Evolutionary conservation across 2,888 invertebrate species (phyloP).

Genomic region (Drosophila fulvimacula): DNA sequence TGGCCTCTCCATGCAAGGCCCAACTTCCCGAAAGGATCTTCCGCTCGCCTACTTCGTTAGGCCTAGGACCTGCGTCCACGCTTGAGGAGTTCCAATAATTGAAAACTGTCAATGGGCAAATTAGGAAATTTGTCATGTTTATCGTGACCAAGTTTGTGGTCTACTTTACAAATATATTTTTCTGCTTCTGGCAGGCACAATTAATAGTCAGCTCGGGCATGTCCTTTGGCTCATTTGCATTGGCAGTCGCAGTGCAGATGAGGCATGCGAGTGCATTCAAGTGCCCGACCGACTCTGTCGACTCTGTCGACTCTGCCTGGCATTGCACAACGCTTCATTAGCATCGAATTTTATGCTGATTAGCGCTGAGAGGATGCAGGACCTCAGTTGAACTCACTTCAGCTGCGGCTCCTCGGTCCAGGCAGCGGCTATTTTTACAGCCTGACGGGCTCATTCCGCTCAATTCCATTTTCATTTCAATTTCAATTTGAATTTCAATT

Average conservation of each 20-base stretch:
- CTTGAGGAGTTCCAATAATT: slow-evolving; percentile 70
- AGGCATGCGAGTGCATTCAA: slow-evolving; percentile 57
- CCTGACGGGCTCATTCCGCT: slow-evolving; percentile 62
- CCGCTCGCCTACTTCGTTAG: slow-evolving; percentile 31
- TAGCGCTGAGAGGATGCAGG: slow-evolving; percentile 44
- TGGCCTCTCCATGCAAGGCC: neutral
- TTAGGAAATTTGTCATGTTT: slow-evolving; percentile 76
- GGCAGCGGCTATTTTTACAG: slow-evolving; percentile 62
- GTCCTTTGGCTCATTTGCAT: slow-evolving; percentile 73
- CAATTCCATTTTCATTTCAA: slow-evolving; percentile 36
- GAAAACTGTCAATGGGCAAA: slow-evolving; percentile 80
- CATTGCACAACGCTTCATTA: slow-evolving; percentile 75
- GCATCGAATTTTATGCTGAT: slow-evolving; percentile 76
- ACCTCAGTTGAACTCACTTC: slow-evolving; percentile 5
- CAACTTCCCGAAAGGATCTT: slow-evolving; percentile 30
- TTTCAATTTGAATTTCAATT: slow-evolving; percentile 17
- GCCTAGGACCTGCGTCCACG: slow-evolving; percentile 41
- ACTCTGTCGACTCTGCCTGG: slow-evolving; percentile 13
- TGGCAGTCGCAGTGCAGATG: slow-evolving; percentile 40
- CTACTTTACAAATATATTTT: slow-evolving; percentile 14
- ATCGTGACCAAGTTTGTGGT: slow-evolving; percentile 60
- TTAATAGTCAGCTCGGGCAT: slow-evolving; percentile 35
- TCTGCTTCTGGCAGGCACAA: slow-evolving; percentile 32
- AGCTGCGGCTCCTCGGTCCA: slow-evolving; percentile 5
- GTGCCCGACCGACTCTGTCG: slow-evolving; percentile 22